These are phyloP conservation scores for Aspidoscelis tigris DNA, from an alignment of 2,113 vertebrate genomes.

Conservation along the genomic window DNA sequence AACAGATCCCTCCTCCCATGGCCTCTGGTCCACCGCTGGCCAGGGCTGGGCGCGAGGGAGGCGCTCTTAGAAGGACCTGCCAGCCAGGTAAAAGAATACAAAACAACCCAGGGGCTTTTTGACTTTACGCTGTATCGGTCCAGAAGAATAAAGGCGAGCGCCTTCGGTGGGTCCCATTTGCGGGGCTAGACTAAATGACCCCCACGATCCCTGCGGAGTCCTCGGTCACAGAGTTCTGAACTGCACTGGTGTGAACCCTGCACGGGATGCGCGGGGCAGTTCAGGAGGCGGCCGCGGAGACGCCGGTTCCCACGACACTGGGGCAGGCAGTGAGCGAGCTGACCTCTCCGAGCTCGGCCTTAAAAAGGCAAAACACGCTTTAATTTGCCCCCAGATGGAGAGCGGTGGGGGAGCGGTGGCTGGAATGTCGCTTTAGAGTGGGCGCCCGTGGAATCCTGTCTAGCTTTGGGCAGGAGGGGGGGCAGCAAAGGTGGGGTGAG, in stretches of 20 bases:
- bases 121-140: too few species aligned
- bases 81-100: too few species aligned
- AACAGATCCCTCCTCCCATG: background rate
- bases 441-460: background rate
- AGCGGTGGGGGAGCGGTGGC: background rate
- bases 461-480: constrained; percentile 11
- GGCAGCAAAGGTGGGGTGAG: background rate
- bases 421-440: background rate
- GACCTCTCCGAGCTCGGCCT: constrained; percentile 8
- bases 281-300: background rate
- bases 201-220: too few species aligned
- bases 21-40: background rate
- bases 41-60: too few species aligned
- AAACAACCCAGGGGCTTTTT: too few species aligned
- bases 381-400: background rate
- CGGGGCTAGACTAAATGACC: too few species aligned
- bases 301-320: constrained; percentile 20
- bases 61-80: too few species aligned
- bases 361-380: constrained; percentile 30
- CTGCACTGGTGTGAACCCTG: background rate
- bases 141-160: background rate
- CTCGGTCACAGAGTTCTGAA: too few species aligned
- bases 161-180: too few species aligned
- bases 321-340: constrained; percentile 9
- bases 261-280: background rate